Base-by-base conservation (phyloP, 2,113 vertebrate genomes). In the Myotis brandtii region DNA sequence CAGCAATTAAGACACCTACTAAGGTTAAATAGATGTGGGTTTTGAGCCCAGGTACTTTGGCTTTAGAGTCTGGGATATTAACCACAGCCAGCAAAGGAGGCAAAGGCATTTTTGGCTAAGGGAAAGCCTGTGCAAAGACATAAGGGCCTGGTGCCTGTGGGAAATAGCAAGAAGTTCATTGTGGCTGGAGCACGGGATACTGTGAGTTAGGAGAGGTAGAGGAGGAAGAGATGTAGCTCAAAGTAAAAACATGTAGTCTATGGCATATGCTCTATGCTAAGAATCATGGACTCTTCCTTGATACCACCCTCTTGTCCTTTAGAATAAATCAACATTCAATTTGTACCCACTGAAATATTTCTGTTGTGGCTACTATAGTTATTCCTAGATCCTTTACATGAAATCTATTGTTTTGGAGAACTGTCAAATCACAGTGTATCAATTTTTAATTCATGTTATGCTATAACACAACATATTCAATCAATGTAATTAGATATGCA, bases 391-490 rank as follows among this genome's bases (percentile, higher is more conserved):
- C 37, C 48, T 89, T 86, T 54, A 76, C 18, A 76, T 70, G 10
- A 85, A n/a, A 76, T 59, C 32, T 46, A 54, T 75, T 67, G 59
- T 86, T 48, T 82, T 79, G 34, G 21, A 95, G 62, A 96, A 83
- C 20, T 86, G 30, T 37, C 72, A 16, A 37, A 50, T 76, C 37
- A 81, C 46, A 79, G 5, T 43, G 52, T 46, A 54, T 37, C 30
- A 84, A 75, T 62, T n/a, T 87, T 34, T 70, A 73, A 81, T 10
- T 1, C 59, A 46, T 3, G 6, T 62, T 73, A 77, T 52, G 17
- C 72, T 67, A 75, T 64, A 25, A 40, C 16, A 37, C 69, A 59
- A 25, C 7, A 84, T 50, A 84, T 16, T 56, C 11, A 91, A 52
- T 85, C 86, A 69, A 76, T 75, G 50, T 83, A 83, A 69, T 81